phyloP scores from a whole-genome alignment of 2,888 invertebrate species.

The Andricus curvator region DNA sequence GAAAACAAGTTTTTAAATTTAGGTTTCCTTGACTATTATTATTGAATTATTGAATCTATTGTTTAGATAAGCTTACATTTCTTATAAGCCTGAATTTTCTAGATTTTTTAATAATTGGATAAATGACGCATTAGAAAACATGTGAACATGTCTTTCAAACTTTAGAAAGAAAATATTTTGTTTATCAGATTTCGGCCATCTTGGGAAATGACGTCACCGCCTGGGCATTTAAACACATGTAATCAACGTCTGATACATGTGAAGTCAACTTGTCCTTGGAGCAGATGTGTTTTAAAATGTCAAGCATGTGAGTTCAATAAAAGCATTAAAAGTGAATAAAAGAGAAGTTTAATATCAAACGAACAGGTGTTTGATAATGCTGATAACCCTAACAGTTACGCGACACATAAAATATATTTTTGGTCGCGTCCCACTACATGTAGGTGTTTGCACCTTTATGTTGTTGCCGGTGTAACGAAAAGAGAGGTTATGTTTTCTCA shows the following conservation, averaged over 20 bases:
- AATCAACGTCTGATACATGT: not conserved
- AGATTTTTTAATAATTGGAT: too few species aligned
- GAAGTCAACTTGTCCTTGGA: not conserved
- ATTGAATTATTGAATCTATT: too few species aligned
- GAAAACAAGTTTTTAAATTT: too few species aligned
- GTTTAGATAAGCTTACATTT: too few species aligned
- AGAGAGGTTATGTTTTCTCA: slow-evolving; percentile 17
- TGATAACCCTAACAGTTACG: not conserved
- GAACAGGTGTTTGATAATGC: slow-evolving; percentile 11
- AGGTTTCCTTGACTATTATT: too few species aligned
- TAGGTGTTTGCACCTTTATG: not conserved
- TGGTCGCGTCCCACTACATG: not conserved
- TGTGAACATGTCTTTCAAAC: too few species aligned
- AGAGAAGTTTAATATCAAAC: not conserved
- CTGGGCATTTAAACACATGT: not conserved
- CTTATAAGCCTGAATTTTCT: too few species aligned
- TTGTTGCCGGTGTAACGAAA: not conserved
- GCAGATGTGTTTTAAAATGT: slow-evolving; percentile 1
- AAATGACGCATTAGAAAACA: too few species aligned
- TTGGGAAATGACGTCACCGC: not conserved
- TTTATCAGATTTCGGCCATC: not conserved
- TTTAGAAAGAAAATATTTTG: not conserved
- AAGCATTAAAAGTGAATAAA: not conserved
- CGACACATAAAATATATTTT: slow-evolving; percentile 10
- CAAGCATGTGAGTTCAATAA: not conserved